These are phyloP conservation scores for Meghimatium bilineatum DNA, from an alignment of 2,888 invertebrate genomes.

Conservation along the genomic window DNA sequence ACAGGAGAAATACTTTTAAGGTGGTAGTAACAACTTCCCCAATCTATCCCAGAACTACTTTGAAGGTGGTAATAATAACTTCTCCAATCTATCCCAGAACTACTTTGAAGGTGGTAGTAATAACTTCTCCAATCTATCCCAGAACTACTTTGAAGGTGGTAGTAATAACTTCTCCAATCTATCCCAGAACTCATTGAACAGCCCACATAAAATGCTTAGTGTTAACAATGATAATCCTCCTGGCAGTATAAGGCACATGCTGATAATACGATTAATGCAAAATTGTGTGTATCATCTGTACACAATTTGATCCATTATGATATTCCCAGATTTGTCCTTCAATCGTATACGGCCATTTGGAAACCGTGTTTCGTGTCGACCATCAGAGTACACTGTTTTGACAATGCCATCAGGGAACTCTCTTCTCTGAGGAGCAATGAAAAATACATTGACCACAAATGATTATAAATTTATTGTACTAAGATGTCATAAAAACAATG, in stretches of 20 bases:
- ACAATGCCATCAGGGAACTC: slow-evolving; percentile 96
- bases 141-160: no score
- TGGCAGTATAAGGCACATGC: neutral
- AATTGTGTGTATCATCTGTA: slow-evolving; percentile 39
- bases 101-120: no score
- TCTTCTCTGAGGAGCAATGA: slow-evolving; percentile 82
- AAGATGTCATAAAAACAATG: neutral
- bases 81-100: no score
- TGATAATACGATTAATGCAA: neutral
- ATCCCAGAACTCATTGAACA: no score
- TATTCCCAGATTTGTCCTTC: slow-evolving; percentile 89
- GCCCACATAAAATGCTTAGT: no score
- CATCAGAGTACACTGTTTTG: slow-evolving; percentile 91
- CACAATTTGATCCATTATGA: slow-evolving; percentile 84
- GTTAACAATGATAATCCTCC: no score
- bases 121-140: no score
- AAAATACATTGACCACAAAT: neutral
- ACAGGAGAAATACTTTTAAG: no score
- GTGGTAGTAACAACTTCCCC: no score
- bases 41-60: no score
- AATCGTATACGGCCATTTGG: slow-evolving; percentile 90
- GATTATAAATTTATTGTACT: neutral
- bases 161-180: no score
- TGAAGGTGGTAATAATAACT: no score
- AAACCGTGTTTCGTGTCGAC: slow-evolving; percentile 93